phyloP scores from a whole-genome alignment of 92 coral and sea anemone species.

The Zoanthus sansibaricus region DNA sequence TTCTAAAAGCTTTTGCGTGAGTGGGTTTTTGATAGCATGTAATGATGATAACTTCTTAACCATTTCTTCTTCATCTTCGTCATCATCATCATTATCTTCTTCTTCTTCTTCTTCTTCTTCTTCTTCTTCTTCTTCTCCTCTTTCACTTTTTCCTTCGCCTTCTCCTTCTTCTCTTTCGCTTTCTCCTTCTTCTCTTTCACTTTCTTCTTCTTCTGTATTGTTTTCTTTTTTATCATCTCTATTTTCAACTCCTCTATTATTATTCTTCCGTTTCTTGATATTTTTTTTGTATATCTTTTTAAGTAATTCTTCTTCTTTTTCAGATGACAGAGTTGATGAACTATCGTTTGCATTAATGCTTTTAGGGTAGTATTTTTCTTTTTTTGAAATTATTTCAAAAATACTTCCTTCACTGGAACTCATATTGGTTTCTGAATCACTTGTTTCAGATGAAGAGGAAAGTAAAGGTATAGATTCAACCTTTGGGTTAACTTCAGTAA shows the following conservation, averaged over 20 bases:
- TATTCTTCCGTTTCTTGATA: too few relatives aligned
- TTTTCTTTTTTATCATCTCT: too few relatives aligned
- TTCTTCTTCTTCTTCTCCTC: neutral
- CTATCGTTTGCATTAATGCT: neutral
- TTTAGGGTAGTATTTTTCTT: neutral
- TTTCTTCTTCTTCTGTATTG: too few relatives aligned
- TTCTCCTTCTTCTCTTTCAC: neutral
- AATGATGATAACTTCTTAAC: too few relatives aligned
- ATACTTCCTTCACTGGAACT: neutral
- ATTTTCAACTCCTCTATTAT: too few relatives aligned
- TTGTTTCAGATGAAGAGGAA: neutral
- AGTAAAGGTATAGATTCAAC: neutral
- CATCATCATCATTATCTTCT: neutral
- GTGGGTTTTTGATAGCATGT: neutral
- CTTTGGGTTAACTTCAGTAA: slow-evolving; percentile 8
- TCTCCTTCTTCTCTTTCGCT: neutral
- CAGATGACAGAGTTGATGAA: slow-evolving; percentile 30
- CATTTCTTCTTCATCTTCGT: too few relatives aligned
- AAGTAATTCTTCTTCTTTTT: slow-evolving; percentile 34
- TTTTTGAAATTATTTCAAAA: neutral
- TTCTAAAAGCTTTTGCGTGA: neutral
- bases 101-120: neutral
- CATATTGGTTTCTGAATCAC: slow-evolving; percentile 23
- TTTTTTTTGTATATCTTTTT: neutral
- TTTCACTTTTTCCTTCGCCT: neutral